Percentiles rank a stretch among this genome's conserved stretches.
phyloP scores from a whole-genome alignment of 2,113 vertebrate genomes.

The Phycodurus eques region DNA sequence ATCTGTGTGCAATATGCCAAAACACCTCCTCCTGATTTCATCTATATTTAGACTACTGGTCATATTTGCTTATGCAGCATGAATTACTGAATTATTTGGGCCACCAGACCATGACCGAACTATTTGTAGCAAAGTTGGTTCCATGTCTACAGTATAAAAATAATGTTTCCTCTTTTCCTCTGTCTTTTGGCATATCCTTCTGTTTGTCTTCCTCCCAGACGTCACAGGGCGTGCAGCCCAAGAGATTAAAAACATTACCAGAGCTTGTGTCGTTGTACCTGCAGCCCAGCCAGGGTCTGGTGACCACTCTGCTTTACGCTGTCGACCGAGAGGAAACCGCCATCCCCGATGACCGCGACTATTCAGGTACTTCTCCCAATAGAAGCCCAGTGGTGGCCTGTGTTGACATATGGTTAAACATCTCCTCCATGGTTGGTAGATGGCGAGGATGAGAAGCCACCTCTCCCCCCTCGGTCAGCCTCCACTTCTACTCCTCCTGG shows the following conservation, averaged over 20 bases:
- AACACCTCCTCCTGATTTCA: constrained; percentile 41
- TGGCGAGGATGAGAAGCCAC: constrained; percentile 94
- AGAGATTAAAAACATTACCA: constrained; percentile 86
- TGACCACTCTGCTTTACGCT: constrained; percentile 85
- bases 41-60: constrained; percentile 40
- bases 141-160: constrained; percentile 22
- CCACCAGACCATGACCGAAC: constrained; percentile 20
- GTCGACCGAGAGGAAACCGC: constrained; percentile 86
- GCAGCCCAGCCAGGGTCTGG: constrained; percentile 94
- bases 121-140: constrained; percentile 6
- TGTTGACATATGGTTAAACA: constrained; percentile 6
- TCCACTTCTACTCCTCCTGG: constrained; percentile 79
- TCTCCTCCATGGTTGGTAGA: constrained; percentile 68
- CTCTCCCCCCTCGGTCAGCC: constrained; percentile 85
- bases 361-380: constrained; percentile 77
- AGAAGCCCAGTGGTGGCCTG: neutral
- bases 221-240: constrained; percentile 89
- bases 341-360: constrained; percentile 82
- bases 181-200: constrained; percentile 10
- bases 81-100: constrained; percentile 42
- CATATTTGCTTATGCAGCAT: constrained; percentile 41
- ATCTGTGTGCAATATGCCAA: neutral
- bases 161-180: constrained; percentile 6
- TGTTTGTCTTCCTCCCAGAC: constrained; percentile 73
- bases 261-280: constrained; percentile 89